Percentiles rank a stretch among this genome's conserved stretches.
These are phyloP conservation scores for Drosophila nikananu DNA, from an alignment of 1,140 invertebrate genomes.

Conservation along the genomic window DNA sequence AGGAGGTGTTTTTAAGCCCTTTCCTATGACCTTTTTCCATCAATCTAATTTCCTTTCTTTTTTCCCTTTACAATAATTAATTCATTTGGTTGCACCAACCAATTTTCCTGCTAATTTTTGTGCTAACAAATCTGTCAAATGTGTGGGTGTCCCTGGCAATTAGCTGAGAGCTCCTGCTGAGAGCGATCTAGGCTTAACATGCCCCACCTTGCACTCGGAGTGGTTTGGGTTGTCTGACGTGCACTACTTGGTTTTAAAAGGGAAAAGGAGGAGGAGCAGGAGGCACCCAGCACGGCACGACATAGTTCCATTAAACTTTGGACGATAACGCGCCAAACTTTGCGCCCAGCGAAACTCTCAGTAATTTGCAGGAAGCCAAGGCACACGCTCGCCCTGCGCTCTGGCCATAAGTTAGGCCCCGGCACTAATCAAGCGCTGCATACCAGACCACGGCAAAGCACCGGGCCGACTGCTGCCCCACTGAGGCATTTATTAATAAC, in stretches of 20 bases:
- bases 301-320: conserved; percentile 76
- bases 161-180: conserved; percentile 29
- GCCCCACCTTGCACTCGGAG: background rate
- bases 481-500: conserved; percentile 74
- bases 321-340: conserved; percentile 75
- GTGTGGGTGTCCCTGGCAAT: conserved; percentile 35
- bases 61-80: conserved; percentile 28
- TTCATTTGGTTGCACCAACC: conserved; percentile 29
- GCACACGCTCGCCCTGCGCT: background rate
- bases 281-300: conserved; percentile 55
- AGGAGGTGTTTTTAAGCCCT: too few species aligned
- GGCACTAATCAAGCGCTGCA: conserved; percentile 72
- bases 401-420: conserved; percentile 62
- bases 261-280: background rate
- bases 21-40: too few species aligned
- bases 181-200: conserved; percentile 31
- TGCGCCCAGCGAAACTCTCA: conserved; percentile 59
- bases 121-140: conserved; percentile 41
- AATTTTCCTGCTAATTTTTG: conserved; percentile 29
- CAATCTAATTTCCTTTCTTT: too few species aligned
- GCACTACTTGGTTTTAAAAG: background rate
- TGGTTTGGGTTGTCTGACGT: conserved; percentile 13
- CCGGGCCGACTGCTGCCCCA: conserved; percentile 36
- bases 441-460: conserved; percentile 38
- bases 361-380: conserved; percentile 65